Conservation (phyloP, 2,113 vertebrate species). For the Crotalus horridus region DNA sequence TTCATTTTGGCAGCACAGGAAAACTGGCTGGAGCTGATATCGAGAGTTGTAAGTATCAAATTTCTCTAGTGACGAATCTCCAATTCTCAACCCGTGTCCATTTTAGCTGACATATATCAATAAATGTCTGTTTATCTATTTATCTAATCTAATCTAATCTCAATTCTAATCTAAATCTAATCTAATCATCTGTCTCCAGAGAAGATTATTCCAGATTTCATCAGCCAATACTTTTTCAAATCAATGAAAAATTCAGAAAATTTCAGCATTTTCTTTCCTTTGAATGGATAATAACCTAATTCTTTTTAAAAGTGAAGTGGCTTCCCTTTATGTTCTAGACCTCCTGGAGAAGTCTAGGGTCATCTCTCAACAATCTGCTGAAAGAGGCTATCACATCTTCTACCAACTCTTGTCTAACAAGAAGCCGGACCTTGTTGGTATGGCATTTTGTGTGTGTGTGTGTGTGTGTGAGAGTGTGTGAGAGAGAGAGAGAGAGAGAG, state of each 20-base stretch:
- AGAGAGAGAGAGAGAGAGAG: background rate
- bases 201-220: background rate
- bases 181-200: background rate
- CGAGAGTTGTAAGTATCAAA: conserved; percentile 59
- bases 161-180: background rate
- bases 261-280: background rate
- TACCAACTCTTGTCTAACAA: conserved; percentile 60
- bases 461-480: background rate
- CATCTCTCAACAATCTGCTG: conserved; percentile 51
- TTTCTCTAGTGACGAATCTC: background rate
- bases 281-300: background rate
- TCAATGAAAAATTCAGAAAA: background rate
- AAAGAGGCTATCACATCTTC: conserved; percentile 55
- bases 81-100: background rate
- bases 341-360: conserved; percentile 54
- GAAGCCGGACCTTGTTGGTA: conserved; percentile 45
- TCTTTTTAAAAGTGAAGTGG: background rate
- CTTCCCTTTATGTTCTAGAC: conserved; percentile 18
- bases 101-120: background rate
- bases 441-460: background rate
- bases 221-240: background rate
- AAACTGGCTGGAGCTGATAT: conserved; percentile 58
- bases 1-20: conserved; percentile 62
- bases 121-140: background rate
- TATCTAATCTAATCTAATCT: too few species aligned